phyloP scores from a whole-genome alignment of 2,797 vertebrate genomes.

The Phataginus tetradactyla region DNA sequence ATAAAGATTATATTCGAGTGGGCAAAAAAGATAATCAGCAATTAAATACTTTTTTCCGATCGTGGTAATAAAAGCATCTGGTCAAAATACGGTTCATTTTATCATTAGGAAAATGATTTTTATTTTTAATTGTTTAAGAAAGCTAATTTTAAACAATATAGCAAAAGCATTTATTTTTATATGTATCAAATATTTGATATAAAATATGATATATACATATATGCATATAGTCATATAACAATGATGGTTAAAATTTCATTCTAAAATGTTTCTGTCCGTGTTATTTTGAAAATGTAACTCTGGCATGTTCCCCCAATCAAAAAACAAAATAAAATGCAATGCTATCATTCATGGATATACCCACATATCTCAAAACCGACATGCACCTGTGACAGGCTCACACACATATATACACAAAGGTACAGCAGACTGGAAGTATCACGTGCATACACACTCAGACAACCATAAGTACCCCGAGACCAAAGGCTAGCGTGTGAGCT shows the following conservation, averaged over 20 bases:
- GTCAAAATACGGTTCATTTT: slow-evolving; percentile 25
- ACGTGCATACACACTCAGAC: background rate
- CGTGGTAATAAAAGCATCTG: background rate
- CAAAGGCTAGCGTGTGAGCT: background rate
- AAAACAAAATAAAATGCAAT: background rate
- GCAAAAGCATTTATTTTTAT: background rate
- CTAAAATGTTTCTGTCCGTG: background rate
- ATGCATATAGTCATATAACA: background rate
- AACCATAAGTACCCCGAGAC: background rate
- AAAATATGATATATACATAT: background rate
- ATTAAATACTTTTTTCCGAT: background rate
- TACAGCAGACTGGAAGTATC: background rate
- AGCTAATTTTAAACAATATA: background rate
- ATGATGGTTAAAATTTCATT: background rate
- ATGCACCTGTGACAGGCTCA: background rate
- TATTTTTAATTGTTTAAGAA: slow-evolving; percentile 24
- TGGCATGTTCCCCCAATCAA: background rate
- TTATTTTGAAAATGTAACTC: slow-evolving; percentile 40
- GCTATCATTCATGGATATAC: background rate
- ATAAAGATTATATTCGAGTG: background rate
- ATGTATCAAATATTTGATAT: background rate
- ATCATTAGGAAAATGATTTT: background rate
- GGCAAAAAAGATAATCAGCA: background rate
- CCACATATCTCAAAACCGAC: background rate
- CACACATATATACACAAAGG: background rate